phyloP scores from a whole-genome alignment of 2,113 vertebrate genomes.

The Dascyllus trimaculatus region DNA sequence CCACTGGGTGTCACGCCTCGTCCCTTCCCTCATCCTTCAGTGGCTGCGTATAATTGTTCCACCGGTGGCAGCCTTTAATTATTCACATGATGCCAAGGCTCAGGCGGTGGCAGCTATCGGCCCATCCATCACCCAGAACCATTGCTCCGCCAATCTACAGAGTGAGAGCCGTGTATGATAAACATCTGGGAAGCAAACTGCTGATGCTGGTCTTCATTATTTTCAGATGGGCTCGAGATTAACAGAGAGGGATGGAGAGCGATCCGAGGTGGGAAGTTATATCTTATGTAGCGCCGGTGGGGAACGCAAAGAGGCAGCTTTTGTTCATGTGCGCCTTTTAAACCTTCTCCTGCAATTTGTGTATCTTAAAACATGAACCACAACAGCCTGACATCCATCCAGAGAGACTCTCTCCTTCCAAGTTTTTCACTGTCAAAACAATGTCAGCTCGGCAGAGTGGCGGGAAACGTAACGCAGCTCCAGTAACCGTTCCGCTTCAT shows the following conservation, averaged over 20 bases:
- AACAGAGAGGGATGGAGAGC: conserved; percentile 53
- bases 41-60: conserved; percentile 77
- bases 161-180: conserved; percentile 55
- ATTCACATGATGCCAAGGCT: conserved; percentile 79
- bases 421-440: conserved; percentile 59
- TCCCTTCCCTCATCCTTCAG: conserved; percentile 74
- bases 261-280: conserved; percentile 17
- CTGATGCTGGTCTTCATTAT: conserved; percentile 80
- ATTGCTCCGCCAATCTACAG: conserved; percentile 59
- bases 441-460: conserved; percentile 51
- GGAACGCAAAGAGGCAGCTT: conserved; percentile 31
- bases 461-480: conserved; percentile 14
- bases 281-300: conserved; percentile 10
- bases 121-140: conserved; percentile 79
- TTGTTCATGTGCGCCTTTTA: conserved; percentile 24
- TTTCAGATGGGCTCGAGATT: conserved; percentile 70
- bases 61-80: conserved; percentile 81
- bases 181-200: conserved; percentile 74
- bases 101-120: conserved; percentile 74
- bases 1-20: conserved; percentile 49
- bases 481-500: conserved; percentile 50
- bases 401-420: conserved; percentile 19
- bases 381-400: conserved; percentile 37
- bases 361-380: conserved; percentile 29
- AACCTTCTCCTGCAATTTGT: conserved; percentile 43